These are phyloP conservation scores for Drosophila nr. fundita DNA, from an alignment of 2,888 invertebrate genomes.

Conservation along the genomic window DNA sequence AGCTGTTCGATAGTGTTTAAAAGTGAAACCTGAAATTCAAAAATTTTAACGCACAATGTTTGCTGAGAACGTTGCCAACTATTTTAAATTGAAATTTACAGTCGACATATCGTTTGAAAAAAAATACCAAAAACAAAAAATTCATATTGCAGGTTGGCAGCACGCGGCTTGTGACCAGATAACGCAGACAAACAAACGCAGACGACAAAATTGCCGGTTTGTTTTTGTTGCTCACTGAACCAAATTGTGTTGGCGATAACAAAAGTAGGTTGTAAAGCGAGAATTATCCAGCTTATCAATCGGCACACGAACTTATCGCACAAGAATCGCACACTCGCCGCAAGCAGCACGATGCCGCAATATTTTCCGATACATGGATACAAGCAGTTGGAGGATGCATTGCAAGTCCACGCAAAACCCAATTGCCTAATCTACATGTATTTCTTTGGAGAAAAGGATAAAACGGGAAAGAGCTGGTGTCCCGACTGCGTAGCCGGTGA, in stretches of 20 bases:
- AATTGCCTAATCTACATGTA: slow-evolving; percentile 67
- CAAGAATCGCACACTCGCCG: neutral
- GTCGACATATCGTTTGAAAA: slow-evolving; percentile 1
- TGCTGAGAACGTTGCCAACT: slow-evolving; percentile 1
- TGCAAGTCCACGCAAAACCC: slow-evolving; percentile 34
- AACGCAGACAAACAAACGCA: too few species aligned
- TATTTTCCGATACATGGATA: slow-evolving; percentile 48
- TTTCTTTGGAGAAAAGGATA: slow-evolving; percentile 82
- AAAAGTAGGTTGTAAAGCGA: slow-evolving; percentile 30
- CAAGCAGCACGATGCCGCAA: slow-evolving; percentile 51
- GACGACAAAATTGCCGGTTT: slow-evolving; percentile 21
- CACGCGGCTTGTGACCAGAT: slow-evolving; percentile 24
- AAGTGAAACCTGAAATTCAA: neutral
- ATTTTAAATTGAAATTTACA: neutral
- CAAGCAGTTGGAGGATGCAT: slow-evolving; percentile 50
- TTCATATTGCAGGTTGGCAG: slow-evolving; percentile 21
- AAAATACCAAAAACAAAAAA: slow-evolving; percentile 1
- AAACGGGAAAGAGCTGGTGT: slow-evolving; percentile 92
- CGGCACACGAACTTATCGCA: neutral
- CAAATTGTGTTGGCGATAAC: slow-evolving; percentile 27
- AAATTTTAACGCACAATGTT: slow-evolving; percentile 1
- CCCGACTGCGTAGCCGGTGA: slow-evolving; percentile 93
- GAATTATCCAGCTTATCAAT: slow-evolving; percentile 35
- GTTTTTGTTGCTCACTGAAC: slow-evolving; percentile 6
- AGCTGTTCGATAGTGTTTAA: slow-evolving; percentile 50